Evolutionary conservation across 2,888 invertebrate species (phyloP).

Genomic region (Maniola hyperantus): DNA sequence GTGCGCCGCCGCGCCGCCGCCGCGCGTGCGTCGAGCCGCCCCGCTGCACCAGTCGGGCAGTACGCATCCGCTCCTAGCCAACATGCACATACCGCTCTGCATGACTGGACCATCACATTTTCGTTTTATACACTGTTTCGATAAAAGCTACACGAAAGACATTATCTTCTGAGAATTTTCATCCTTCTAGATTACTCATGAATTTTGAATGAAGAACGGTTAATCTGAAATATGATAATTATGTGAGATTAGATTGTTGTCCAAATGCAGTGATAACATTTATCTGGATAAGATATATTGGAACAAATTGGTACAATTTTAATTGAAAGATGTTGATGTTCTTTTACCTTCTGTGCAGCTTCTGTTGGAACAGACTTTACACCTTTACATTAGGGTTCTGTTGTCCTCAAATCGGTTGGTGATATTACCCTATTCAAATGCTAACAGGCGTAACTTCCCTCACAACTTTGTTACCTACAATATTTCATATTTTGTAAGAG

Average conservation of each 20-base stretch:
- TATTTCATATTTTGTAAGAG: no score
- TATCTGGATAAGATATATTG: no score
- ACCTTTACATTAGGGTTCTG: constrained; percentile 14
- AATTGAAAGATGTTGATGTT: not conserved
- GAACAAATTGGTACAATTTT: no score
- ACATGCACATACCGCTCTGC: constrained; percentile 47
- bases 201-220: not conserved
- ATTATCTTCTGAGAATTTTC: not conserved
- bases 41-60: constrained; percentile 66
- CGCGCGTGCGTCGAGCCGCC: constrained; percentile 53
- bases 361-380: not conserved
- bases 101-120: constrained; percentile 23
- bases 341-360: constrained; percentile 1
- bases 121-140: not conserved
- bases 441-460: no score
- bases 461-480: no score
- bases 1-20: constrained; percentile 56
- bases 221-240: not conserved
- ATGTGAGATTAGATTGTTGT: not conserved
- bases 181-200: not conserved
- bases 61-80: constrained; percentile 60
- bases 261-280: no score
- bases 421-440: not conserved
- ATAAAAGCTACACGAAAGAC: constrained; percentile 11
- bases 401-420: constrained; percentile 11